A percentile compares a stretch with the other conserved stretches of the same genome.
Conservation (phyloP, 2,797 vertebrate genomes). For the Gallinago nigripennis region DNA sequence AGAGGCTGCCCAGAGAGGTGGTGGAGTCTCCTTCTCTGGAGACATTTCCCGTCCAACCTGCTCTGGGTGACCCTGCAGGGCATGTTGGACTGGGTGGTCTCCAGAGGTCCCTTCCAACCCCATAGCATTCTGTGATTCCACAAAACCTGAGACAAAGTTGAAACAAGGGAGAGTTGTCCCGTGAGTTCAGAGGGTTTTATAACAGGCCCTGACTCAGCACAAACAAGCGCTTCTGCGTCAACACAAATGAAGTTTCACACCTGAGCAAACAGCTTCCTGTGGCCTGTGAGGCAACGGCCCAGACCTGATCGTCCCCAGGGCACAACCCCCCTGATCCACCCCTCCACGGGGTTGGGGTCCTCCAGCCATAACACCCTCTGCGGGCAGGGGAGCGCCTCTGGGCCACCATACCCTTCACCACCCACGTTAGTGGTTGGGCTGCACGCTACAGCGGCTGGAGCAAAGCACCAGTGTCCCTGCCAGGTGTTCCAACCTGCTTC, state of each 20-base stretch:
- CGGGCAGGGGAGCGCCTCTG: neutral
- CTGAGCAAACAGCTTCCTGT: slow-evolving; percentile 16
- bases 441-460: neutral
- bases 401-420: neutral
- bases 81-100: too few species aligned
- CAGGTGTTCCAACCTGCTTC: neutral
- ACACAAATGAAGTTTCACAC: slow-evolving; percentile 2
- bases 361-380: neutral
- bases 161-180: neutral
- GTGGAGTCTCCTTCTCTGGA: too few species aligned
- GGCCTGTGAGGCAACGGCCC: neutral
- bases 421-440: neutral
- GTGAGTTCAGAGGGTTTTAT: neutral
- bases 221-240: slow-evolving; percentile 8
- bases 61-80: too few species aligned
- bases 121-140: too few species aligned
- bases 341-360: slow-evolving; percentile 34
- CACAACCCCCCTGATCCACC: neutral
- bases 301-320: neutral
- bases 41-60: too few species aligned
- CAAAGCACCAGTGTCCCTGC: neutral
- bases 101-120: too few species aligned
- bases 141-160: neutral
- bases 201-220: neutral
- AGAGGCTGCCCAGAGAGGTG: too few species aligned